Evolutionary conservation across 2,888 invertebrate genomes (phyloP), one percentile per base, ranked within the genome.

Genomic region (Eulithis testata): DNA sequence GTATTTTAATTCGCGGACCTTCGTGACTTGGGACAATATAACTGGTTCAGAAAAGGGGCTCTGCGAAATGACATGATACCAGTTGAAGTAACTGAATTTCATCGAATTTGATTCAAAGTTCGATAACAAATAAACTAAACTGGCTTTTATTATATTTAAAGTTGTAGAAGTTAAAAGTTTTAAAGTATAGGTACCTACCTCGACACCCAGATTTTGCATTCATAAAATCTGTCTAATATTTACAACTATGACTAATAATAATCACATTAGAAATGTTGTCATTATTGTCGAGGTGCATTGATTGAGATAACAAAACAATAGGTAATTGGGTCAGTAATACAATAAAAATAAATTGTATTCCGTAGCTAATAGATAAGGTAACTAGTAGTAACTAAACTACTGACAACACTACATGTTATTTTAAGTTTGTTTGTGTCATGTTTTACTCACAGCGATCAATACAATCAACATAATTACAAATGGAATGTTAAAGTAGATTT

Each of bases 291-390:
- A 72, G 75, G 55, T 55, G 2, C 21, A 21, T 45, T 50, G 61
- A n/a, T 37, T 43, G 31, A 65, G 76, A 78, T 79, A 80, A 68
- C 60, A 54, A 52, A 80, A 68, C 60, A 54, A 52, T 8, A 43
- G 58, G 62, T 65, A 67, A 55, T 37, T 44, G n/a, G 60, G 62
- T 71, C 65, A 62, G 56, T 63, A 69, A 66, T 69, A 69, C 65
- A 62, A 62, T 65, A 40, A 40, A 4, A 40, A 40, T 40, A 1
- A 61, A 68, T 60, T 62, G 54, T 60, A 49, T 54, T 56, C 60
- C 60, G 27, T 51, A 21, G 21, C 1, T 21, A 21, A 56, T 56
- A 60, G 44, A 58, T 69, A 58, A 65, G 55, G 63, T 67, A 21
- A 21, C 21, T 21, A 21, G 21, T 21, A 21, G 21, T 21, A 21